phyloP scores from a whole-genome alignment of 2,113 vertebrate species.

The Elgaria multicarinata region DNA sequence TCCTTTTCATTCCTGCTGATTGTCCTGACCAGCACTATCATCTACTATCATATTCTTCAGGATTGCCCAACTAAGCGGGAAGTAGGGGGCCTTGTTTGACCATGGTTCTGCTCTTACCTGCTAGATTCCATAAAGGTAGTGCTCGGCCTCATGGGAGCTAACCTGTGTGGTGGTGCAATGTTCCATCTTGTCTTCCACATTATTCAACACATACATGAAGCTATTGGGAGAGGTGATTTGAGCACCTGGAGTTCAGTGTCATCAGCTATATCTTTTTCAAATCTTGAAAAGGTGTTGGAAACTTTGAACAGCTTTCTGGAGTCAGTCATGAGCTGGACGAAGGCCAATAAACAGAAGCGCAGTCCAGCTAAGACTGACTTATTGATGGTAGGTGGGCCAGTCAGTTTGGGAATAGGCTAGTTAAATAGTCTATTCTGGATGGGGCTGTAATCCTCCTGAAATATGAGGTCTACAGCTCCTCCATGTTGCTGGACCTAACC shows the following conservation, averaged over 20 bases:
- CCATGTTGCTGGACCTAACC: neutral
- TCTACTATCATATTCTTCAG: neutral
- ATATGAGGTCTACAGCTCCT: neutral
- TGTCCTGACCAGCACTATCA: neutral
- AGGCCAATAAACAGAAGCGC: neutral
- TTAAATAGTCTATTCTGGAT: neutral
- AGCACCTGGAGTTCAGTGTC: neutral
- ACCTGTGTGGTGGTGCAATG: neutral
- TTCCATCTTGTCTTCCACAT: neutral
- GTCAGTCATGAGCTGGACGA: neutral
- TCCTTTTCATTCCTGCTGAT: neutral
- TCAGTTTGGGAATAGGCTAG: too few relatives aligned
- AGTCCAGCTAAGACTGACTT: neutral
- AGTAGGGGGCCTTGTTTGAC: neutral
- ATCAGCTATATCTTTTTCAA: neutral
- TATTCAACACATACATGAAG: neutral
- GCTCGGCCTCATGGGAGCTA: neutral
- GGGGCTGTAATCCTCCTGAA: neutral
- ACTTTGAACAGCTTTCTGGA: neutral
- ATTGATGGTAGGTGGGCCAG: neutral
- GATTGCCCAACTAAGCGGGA: neutral
- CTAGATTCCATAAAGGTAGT: neutral
- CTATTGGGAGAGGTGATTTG: neutral
- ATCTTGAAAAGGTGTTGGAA: neutral
- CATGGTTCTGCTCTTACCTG: neutral